Conservation (phyloP, 1,140 invertebrate species). For the Papilio glaucus region DNA sequence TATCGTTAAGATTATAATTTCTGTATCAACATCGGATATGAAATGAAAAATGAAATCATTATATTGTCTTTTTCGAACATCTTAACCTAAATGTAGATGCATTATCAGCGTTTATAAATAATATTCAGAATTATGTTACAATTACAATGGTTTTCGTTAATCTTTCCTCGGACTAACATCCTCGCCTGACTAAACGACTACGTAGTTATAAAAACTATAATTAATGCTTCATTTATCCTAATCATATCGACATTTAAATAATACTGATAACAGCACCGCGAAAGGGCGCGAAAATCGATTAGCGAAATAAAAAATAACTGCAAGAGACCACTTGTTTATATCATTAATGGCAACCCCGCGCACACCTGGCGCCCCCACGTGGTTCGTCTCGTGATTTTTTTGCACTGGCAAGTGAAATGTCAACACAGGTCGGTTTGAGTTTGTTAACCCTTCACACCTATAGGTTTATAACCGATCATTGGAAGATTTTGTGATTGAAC, state of each 20-base stretch:
- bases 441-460: conserved; percentile 27
- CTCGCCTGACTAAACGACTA: neutral
- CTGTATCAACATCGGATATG: too few species aligned
- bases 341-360: conserved; percentile 37
- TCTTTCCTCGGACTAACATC: too few species aligned
- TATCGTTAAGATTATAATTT: too few species aligned
- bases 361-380: conserved; percentile 53
- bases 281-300: conserved; percentile 26
- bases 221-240: neutral
- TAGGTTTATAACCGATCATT: too few species aligned
- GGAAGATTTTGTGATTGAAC: neutral
- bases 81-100: too few species aligned
- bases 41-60: too few species aligned
- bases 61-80: too few species aligned
- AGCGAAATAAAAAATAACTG: conserved; percentile 13
- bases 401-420: conserved; percentile 50
- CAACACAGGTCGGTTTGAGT: conserved; percentile 47
- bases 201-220: neutral
- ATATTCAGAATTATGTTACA: too few species aligned
- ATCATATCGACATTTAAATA: conserved; percentile 16
- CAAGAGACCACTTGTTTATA: conserved; percentile 3
- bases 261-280: neutral
- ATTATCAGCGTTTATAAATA: too few species aligned
- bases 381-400: conserved; percentile 60
- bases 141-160: too few species aligned